Base-by-base conservation (phyloP, 2,113 vertebrate species). In the Bujurquina vittata region DNA sequence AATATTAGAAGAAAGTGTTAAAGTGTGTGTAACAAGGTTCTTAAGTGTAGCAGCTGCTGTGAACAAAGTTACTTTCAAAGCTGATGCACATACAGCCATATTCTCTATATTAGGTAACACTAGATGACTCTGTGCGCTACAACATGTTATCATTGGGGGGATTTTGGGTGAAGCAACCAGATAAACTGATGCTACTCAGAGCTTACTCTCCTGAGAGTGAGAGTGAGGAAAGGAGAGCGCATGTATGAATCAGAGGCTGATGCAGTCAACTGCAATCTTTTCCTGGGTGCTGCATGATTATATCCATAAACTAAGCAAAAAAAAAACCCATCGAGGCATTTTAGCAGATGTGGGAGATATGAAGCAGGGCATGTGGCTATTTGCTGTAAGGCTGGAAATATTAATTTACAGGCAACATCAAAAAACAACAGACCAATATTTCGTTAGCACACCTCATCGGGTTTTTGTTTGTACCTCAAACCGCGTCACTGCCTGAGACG, bases 201-300 rank as follows among this genome's bases (percentile, higher is more conserved):
- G 76, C 61, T 35, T 77, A 82, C 77, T 86, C 78, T 77, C 69
- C 83, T 85, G 40, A 58, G 61, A 1, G 10, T 20, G 52, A 35
- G 63, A 31, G 31, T 14, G 35, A 79, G 73, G 63, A 14, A 65
- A 82, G 79, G 4, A n/a, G 23, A 11, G 62, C 15, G 62, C 56
- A 29, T 76, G 40, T 62, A 31, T 60, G 75, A 83, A 72, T 80
- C 76, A 35, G 37, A 43, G 78, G 83, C 59, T 80, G 91, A 92
- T 85, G 87, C 87, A 89, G 80, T 79, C 79, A 60, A 75, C 69
- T 73, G 88, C 77, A 92, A 90, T 86, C 75, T 6, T 59, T n/a
- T 79, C 56, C 80, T 37, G 57, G 73, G 49, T 86, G 80, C 29
- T 37, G 18, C 17, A 4, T 12, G 62, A 57, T 49, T n/a, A 61